Base-by-base conservation (phyloP, 2,797 vertebrate genomes). In the Crenichthys baileyi region DNA sequence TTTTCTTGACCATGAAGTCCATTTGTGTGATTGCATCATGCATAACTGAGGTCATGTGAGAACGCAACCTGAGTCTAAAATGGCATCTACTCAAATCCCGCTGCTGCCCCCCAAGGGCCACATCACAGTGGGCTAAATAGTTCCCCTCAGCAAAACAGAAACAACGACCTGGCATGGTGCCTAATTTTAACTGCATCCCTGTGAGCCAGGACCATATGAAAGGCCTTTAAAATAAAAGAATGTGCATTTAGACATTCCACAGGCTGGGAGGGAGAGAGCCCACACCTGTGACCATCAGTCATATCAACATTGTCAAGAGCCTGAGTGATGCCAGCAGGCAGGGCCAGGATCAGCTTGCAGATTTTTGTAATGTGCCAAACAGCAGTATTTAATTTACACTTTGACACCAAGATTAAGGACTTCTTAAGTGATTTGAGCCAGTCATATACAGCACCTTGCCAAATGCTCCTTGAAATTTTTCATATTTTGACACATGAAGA, bases 51-150 rank as follows among this genome's bases (percentile, higher is more conserved):
- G 93, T 95, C 93, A 93, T 93, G 92, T 89, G 91, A 94, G 93
- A 94, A 87, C 90, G 93, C 90, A 95, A 95, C 89, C 84, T 86
- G 93, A 95, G 87, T 92, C 88, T 78, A 83, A 94, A 94, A 89
- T 92, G 93, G 88, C 92, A 93, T 93, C 85, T 65, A 78, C 77
- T 80, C 85, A 91, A 89, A 89, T 90, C 90, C 89, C 51, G 68
- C 90, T 93, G 91, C 89, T 94, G 93, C 89, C 86, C 89, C 88
- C 77, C 80, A 77, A 90, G 89, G 85, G 87, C 91, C 91, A 91
- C 88, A 92, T 94, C 92, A 89, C 86, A 81, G 81, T 68, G 39
- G 77, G 81, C 85, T 84, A 93, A 93, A 92, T 91, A 90, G 92
- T 91, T 90, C 90, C 91, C 88, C 86, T 91, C 90, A 88, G 85